These are phyloP conservation scores for Plebejus anna DNA, from an alignment of 2,888 invertebrate genomes.

Conservation along the genomic window DNA sequence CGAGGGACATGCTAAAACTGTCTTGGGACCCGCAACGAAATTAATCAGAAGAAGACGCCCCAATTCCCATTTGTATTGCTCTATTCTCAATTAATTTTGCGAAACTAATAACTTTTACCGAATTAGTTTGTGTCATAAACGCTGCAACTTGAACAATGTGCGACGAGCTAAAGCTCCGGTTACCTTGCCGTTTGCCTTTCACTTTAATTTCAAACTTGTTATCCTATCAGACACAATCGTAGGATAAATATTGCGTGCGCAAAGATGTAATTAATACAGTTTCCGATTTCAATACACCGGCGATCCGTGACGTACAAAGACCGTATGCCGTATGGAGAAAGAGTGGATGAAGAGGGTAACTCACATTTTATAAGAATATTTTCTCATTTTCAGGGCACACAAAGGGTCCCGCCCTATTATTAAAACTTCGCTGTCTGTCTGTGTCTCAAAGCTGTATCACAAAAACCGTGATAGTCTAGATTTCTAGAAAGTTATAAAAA, in stretches of 20 bases:
- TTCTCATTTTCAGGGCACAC: neutral
- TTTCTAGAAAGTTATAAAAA: neutral
- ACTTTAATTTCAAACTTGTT: slow-evolving; percentile 55
- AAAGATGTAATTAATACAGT: neutral
- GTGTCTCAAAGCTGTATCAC: too few species aligned
- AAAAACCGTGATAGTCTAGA: too few species aligned
- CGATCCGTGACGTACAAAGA: neutral
- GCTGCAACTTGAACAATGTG: slow-evolving; percentile 73
- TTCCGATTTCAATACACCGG: neutral
- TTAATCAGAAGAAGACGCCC: too few species aligned
- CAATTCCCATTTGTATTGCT: too few species aligned
- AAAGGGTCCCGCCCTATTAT: neutral
- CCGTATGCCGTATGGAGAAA: neutral
- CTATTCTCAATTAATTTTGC: too few species aligned
- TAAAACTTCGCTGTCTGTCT: neutral
- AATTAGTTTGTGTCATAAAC: slow-evolving; percentile 66
- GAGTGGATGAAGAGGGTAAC: too few species aligned
- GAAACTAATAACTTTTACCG: too few species aligned
- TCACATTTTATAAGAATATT: too few species aligned
- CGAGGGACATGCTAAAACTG: too few species aligned
- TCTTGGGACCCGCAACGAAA: too few species aligned
- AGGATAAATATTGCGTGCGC: slow-evolving; percentile 3
- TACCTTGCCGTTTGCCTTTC: slow-evolving; percentile 44
- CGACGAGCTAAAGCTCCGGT: slow-evolving; percentile 49
- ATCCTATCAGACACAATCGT: slow-evolving; percentile 37